Base-by-base conservation (phyloP, 2,888 invertebrate genomes). In the Heliconius charithonia region DNA sequence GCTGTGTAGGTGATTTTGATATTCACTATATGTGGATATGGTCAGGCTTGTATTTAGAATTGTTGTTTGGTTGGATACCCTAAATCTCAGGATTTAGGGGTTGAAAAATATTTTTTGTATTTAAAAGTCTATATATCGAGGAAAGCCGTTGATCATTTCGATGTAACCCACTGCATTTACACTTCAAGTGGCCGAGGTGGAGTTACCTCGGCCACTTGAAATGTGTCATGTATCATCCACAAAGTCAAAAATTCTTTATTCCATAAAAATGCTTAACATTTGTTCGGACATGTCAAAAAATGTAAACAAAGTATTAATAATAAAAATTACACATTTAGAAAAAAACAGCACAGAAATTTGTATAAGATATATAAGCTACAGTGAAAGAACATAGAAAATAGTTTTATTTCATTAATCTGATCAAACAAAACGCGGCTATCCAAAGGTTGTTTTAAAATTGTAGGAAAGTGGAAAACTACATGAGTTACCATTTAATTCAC, bases 1-100 rank as follows among this genome's bases (percentile, higher is more conserved):
- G 77, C 76, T 79, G 66, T 76, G 75, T 37, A 37, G 37, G 66
- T 67, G 32, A 37, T 37, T 66, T 29, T 4, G 0, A 29, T 4
- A 22, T 32, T 66, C 10, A 37, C 32, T 66, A 7, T 67, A 4
- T 12, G 4, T n/a, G 66, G 19, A 37, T 19, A 4, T n/a, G 19
- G 37, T 6, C 16, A 16, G 16, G 63, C 25, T 29, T 16, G 13
- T 63, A 59, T 59, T 10, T n/a, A 10, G 12, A 59, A n/a, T 59
- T n/a, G 1, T n/a, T 59, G 59, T 59, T 59, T 59, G n/a, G n/a
- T 59, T 59, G 10, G n/a, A 59, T n/a, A n/a, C 22, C 10, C 10
- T 56, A 22, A n/a, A 56, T 56, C 7, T 56, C 22, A 7, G 59
- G 9, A 59, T 3, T n/a, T 56, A 56, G 19, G 19, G 22, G 56